Evolutionary conservation across 2,888 invertebrate genomes (phyloP).

Genomic region (Melanostoma scalare): DNA sequence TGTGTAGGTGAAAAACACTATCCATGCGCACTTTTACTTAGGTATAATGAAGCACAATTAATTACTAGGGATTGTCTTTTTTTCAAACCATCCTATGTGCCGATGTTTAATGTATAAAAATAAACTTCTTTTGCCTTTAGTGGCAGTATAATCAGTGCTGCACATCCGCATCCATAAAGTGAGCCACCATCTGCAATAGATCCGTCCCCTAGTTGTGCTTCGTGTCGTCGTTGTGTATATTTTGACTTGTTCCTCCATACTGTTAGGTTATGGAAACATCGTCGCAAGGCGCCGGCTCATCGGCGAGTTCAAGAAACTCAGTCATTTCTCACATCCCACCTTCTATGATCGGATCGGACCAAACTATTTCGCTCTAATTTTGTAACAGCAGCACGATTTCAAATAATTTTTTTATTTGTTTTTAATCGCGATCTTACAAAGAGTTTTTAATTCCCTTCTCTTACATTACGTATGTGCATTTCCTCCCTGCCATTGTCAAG

Average conservation of each 20-base stretch:
- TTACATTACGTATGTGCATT: not conserved
- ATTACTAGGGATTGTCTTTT: constrained; percentile 51
- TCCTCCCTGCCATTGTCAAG: not conserved
- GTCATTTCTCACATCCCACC: constrained; percentile 15
- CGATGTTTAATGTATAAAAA: constrained; percentile 43
- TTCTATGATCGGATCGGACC: constrained; percentile 19
- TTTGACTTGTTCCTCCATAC: constrained; percentile 68
- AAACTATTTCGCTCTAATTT: constrained; percentile 8
- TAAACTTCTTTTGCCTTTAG: constrained; percentile 43
- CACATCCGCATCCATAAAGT: constrained; percentile 12
- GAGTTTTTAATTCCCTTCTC: constrained; percentile 1
- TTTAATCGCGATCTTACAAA: not conserved
- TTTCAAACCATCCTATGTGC: constrained; percentile 8
- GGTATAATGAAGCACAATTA: constrained; percentile 63
- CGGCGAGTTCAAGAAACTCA: constrained; percentile 56
- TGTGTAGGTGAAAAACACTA: constrained; percentile 37
- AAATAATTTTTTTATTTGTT: constrained; percentile 28
- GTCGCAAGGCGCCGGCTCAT: too few relatives aligned
- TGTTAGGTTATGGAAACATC: constrained; percentile 10
- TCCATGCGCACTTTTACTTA: not conserved
- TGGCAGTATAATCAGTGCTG: constrained; percentile 30
- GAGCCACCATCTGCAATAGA: constrained; percentile 35
- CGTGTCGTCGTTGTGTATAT: constrained; percentile 45
- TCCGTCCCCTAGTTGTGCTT: not conserved
- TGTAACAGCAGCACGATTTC: constrained; percentile 33